These are phyloP conservation scores for Dendrolimus kikuchii DNA, from an alignment of 1,140 invertebrate genomes.

Conservation along the genomic window DNA sequence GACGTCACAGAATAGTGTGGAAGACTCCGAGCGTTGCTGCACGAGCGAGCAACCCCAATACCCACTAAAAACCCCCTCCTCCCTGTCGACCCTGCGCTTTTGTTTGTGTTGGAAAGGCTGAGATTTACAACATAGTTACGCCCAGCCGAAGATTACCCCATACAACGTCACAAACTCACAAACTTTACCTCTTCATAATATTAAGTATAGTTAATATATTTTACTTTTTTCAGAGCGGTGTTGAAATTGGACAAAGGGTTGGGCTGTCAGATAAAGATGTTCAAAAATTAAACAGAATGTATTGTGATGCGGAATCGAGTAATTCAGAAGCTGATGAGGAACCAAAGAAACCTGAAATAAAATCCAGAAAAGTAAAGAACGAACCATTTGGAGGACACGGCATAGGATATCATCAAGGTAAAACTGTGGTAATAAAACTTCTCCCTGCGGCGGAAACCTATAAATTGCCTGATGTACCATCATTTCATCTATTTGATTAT, in stretches of 20 bases:
- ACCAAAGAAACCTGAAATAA: conserved; percentile 21
- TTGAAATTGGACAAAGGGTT: conserved; percentile 75
- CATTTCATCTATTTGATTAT: conserved; percentile 55
- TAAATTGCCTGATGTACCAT: conserved; percentile 35
- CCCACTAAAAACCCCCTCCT: too few relatives aligned
- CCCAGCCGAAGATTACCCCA: too few relatives aligned
- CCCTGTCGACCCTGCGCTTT: too few relatives aligned
- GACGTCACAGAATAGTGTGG: too few relatives aligned
- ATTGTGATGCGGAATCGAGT: conserved; percentile 58
- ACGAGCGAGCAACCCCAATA: too few relatives aligned
- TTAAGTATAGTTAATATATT: conserved; percentile 4
- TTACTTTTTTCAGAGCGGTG: conserved; percentile 41
- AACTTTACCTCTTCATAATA: too few relatives aligned
- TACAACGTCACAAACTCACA: too few relatives aligned
- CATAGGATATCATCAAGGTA: conserved; percentile 65
- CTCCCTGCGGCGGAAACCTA: conserved; percentile 39
- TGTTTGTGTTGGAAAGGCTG: too few relatives aligned
- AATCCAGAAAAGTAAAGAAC: conserved; percentile 44
- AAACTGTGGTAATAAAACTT: conserved; percentile 58
- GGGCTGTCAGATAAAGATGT: conserved; percentile 79
- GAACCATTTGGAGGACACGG: conserved; percentile 60
- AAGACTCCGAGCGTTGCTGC: too few relatives aligned
- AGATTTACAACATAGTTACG: too few relatives aligned
- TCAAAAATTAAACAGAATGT: conserved; percentile 79
- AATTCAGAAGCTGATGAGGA: conserved; percentile 21